Evolutionary conservation across 2,113 vertebrate species (phyloP).

Genomic region (Pseudopipra pipra): DNA sequence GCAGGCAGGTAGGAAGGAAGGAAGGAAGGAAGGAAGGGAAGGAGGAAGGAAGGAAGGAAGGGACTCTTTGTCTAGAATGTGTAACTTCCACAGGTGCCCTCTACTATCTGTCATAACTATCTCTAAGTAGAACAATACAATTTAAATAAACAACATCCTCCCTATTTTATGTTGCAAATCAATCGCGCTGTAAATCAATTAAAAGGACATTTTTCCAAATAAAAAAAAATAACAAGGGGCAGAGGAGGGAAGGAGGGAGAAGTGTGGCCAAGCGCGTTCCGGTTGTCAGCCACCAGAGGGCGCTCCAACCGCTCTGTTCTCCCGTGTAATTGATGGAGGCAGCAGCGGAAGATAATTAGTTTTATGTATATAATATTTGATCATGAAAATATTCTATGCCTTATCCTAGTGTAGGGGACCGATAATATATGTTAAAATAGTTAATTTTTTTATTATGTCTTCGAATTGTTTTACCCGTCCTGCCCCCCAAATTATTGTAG

Average conservation of each 20-base stretch:
- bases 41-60: too few species aligned
- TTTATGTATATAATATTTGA: constrained; percentile 93
- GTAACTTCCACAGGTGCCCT: not conserved
- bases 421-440: constrained; percentile 86
- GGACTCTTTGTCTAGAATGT: not conserved
- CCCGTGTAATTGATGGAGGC: constrained; percentile 78
- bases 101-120: not conserved
- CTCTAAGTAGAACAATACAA: not conserved
- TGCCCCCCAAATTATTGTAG: constrained; percentile 85
- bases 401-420: constrained; percentile 80
- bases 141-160: not conserved
- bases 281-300: constrained; percentile 50
- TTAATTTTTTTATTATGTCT: constrained; percentile 88
- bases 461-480: constrained; percentile 72
- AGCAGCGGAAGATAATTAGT: constrained; percentile 85
- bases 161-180: not conserved
- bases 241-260: not conserved
- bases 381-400: constrained; percentile 84
- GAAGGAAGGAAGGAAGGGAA: not conserved
- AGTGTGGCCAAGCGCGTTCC: not conserved
- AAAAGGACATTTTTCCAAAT: not conserved
- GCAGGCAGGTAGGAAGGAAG: too few species aligned
- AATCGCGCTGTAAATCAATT: not conserved
- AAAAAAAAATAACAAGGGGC: accelerated
- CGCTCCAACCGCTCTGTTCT: constrained; percentile 5